Percentiles rank a stretch among this genome's conserved stretches.
These are phyloP conservation scores for Ibidorhyncha struthersii DNA, from an alignment of 2,113 vertebrate species.

Conservation along the genomic window DNA sequence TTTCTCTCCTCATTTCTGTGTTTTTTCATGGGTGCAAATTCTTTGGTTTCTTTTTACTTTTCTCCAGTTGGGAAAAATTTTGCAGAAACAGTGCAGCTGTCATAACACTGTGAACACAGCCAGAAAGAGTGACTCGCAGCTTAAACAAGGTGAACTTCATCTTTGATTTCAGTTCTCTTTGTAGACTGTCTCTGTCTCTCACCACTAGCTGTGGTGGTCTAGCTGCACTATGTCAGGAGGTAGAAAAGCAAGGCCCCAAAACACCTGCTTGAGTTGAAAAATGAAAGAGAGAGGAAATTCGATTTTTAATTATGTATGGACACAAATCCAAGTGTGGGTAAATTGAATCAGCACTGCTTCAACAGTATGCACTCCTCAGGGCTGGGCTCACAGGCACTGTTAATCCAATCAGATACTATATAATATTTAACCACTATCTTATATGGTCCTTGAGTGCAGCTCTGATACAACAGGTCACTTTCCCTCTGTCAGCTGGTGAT, in stretches of 20 bases:
- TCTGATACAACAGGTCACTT: background rate
- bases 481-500: background rate
- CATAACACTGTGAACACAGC: conserved; percentile 15
- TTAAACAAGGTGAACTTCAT: conserved; percentile 19
- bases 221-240: background rate
- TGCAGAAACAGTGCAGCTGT: conserved; percentile 40
- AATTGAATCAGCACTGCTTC: background rate
- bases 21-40: background rate
- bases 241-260: background rate
- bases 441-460: background rate
- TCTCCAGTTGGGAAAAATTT: background rate
- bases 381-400: background rate
- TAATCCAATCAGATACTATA: background rate
- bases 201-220: background rate
- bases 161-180: conserved; percentile 10
- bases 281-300: background rate
- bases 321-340: background rate
- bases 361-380: background rate
- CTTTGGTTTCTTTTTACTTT: conserved; percentile 7
- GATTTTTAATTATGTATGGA: background rate
- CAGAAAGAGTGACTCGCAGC: conserved; percentile 36
- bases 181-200: background rate
- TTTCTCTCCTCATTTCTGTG: background rate
- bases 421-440: background rate
- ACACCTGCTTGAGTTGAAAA: background rate